phyloP scores from a whole-genome alignment of 2,888 invertebrate species.

The Candidula unifasciata region DNA sequence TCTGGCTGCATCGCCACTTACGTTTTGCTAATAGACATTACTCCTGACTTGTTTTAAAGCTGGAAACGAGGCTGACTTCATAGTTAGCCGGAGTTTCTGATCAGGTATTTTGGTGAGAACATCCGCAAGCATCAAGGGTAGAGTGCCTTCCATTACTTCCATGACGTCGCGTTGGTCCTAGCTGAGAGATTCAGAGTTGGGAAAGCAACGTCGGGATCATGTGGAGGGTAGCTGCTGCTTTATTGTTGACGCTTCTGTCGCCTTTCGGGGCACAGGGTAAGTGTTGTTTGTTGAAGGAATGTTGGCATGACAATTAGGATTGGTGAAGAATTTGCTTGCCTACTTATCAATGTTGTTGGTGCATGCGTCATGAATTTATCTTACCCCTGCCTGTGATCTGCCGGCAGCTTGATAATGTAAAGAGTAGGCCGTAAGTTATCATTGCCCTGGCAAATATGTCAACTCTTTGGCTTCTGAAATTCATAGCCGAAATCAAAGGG shows the following conservation, averaged over 20 bases:
- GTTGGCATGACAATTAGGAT: too few species aligned
- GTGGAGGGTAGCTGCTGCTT: constrained; percentile 39
- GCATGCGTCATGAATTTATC: too few species aligned
- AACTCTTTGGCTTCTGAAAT: too few species aligned
- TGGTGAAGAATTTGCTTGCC: too few species aligned
- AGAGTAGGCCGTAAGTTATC: too few species aligned
- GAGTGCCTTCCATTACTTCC: neutral
- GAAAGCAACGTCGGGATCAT: constrained; percentile 20
- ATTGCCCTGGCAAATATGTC: too few species aligned
- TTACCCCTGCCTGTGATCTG: too few species aligned
- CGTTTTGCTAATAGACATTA: neutral
- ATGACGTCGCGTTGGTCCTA: constrained; percentile 22
- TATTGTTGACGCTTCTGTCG: constrained; percentile 34
- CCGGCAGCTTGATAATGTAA: too few species aligned
- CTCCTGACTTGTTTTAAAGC: neutral
- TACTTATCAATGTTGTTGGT: too few species aligned
- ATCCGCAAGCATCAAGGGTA: neutral
- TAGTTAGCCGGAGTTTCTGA: constrained; percentile 26
- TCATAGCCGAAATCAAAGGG: too few species aligned
- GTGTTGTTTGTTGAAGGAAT: neutral
- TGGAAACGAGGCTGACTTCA: constrained; percentile 28
- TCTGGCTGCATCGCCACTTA: constrained; percentile 35
- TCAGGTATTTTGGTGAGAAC: neutral
- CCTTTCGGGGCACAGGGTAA: constrained; percentile 41
- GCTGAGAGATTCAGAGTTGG: constrained; percentile 47